These are phyloP conservation scores for Drosophila kohkoa DNA, from an alignment of 1,140 invertebrate genomes.

Conservation along the genomic window DNA sequence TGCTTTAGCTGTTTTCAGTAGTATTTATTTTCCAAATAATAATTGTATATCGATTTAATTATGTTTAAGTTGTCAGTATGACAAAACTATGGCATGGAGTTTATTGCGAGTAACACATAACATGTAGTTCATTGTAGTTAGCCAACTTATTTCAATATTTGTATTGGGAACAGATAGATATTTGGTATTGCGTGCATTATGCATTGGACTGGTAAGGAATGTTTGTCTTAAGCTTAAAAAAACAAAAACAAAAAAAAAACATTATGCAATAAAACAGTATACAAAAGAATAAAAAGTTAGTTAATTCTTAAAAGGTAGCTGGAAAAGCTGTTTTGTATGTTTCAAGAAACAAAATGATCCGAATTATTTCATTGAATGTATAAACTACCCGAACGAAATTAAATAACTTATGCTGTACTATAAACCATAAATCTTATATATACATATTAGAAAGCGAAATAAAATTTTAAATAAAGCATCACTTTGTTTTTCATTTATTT, in stretches of 20 bases:
- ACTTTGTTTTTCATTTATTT: background rate
- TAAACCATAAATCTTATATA: constrained; percentile 62
- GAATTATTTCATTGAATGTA: constrained; percentile 37
- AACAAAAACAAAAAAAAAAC: constrained; percentile 19
- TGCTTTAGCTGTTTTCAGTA: constrained; percentile 59
- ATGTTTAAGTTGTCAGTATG: constrained; percentile 48
- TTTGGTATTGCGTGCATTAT: constrained; percentile 53
- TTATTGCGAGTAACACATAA: constrained; percentile 10
- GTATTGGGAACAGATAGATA: constrained; percentile 53
- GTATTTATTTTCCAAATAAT: constrained; percentile 70
- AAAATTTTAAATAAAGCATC: constrained; percentile 72
- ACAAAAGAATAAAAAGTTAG: constrained; percentile 23
- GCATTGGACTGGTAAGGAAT: constrained; percentile 60
- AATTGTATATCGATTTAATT: constrained; percentile 39
- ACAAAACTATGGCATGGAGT: constrained; percentile 23
- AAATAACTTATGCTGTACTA: constrained; percentile 46
- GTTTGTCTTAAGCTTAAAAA: constrained; percentile 57
- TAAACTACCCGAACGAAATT: constrained; percentile 32
- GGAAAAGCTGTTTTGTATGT: constrained; percentile 37
- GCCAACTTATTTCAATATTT: constrained; percentile 70
- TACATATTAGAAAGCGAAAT: constrained; percentile 55
- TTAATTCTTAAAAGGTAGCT: constrained; percentile 37
- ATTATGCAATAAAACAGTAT: constrained; percentile 28
- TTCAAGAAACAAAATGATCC: constrained; percentile 23
- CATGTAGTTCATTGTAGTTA: constrained; percentile 58